phyloP scores from a whole-genome alignment of 2,113 vertebrate genomes.

The Tenrec ecaudatus region DNA sequence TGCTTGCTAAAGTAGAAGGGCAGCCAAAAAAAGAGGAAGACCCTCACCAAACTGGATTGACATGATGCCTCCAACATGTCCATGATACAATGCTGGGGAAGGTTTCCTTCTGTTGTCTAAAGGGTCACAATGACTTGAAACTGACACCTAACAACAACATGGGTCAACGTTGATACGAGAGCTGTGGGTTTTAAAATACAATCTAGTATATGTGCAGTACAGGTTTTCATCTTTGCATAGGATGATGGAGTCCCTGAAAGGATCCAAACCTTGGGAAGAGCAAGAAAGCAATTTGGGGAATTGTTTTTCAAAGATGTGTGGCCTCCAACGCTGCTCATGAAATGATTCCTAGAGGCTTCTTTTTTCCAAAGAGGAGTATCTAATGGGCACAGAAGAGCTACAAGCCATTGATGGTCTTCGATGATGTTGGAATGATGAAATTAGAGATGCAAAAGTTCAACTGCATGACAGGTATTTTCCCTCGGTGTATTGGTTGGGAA shows the following conservation, averaged over 20 bases:
- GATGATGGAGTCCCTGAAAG: background rate
- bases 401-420: background rate
- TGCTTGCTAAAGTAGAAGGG: no score
- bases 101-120: no score
- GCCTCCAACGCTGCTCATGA: background rate
- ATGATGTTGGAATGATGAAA: background rate
- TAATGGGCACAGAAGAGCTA: background rate
- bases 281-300: slow-evolving; percentile 6
- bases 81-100: no score
- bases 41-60: no score
- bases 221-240: background rate
- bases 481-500: no score
- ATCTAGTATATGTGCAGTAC: background rate
- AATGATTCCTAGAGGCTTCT: background rate
- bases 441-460: background rate
- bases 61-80: no score
- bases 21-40: no score
- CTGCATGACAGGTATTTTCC: background rate
- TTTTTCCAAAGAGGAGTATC: background rate
- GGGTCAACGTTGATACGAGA: no score
- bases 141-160: background rate
- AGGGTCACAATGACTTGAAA: background rate
- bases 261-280: background rate
- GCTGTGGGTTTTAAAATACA: background rate
- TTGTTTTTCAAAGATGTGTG: background rate